These are phyloP conservation scores for Albula glossodonta DNA, from an alignment of 2,113 vertebrate genomes.

Conservation along the genomic window DNA sequence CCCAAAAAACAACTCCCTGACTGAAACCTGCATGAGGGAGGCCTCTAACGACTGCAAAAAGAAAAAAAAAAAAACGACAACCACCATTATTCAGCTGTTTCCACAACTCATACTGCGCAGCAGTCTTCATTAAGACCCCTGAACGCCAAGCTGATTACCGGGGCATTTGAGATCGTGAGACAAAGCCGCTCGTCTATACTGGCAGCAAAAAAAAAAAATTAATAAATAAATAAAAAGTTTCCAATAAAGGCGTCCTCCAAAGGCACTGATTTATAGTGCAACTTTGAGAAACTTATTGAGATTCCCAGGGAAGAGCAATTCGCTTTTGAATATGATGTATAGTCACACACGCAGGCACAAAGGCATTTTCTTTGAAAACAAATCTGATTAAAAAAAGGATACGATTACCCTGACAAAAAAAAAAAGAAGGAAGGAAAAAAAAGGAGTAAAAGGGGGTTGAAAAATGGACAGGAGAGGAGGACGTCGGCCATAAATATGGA, in stretches of 20 bases:
- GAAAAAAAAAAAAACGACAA: neutral
- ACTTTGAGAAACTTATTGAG: slow-evolving; percentile 1
- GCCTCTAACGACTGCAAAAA: neutral
- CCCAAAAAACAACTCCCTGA: neutral
- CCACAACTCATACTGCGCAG: neutral
- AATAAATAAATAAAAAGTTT: neutral
- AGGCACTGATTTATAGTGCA: neutral
- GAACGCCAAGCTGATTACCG: neutral
- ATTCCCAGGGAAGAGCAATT: neutral
- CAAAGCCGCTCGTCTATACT: neutral
- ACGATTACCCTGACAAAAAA: neutral
- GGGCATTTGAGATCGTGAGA: neutral
- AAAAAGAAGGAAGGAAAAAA: neutral
- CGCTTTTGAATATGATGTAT: slow-evolving; percentile 8
- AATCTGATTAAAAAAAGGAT: slow-evolving; percentile 12
- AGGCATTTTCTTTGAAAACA: slow-evolving; percentile 17
- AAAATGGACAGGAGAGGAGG: slow-evolving; percentile 3
- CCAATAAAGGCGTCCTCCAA: neutral
- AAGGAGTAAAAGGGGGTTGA: neutral
- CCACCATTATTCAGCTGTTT: neutral
- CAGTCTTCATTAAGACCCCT: neutral
- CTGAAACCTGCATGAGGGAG: neutral
- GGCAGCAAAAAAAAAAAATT: too few species aligned
- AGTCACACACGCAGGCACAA: neutral
- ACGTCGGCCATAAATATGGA: neutral